Evolutionary conservation across 1,140 invertebrate genomes (phyloP).

Genomic region (Popillia japonica): DNA sequence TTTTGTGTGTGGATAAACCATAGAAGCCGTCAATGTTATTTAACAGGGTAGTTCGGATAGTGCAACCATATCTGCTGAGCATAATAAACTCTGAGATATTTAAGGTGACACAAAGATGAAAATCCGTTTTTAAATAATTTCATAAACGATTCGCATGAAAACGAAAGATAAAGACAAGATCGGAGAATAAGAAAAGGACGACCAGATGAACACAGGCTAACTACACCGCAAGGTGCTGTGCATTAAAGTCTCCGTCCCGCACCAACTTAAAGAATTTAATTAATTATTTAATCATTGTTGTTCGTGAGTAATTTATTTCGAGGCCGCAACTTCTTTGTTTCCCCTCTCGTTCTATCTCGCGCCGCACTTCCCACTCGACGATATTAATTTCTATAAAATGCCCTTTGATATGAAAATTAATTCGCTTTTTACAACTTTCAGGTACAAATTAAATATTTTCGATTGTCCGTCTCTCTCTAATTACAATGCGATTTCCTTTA

Average conservation of each 20-base stretch:
- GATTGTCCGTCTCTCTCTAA: conserved; percentile 8
- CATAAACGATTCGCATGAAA: background rate
- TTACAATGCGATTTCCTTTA: conserved; percentile 16
- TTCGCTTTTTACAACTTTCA: conserved; percentile 28
- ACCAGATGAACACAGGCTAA: background rate
- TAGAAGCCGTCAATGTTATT: too few species aligned
- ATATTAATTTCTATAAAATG: conserved; percentile 34
- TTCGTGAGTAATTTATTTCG: conserved; percentile 23
- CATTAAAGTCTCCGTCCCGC: conserved; percentile 21
- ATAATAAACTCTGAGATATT: too few species aligned
- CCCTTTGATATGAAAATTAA: conserved; percentile 35
- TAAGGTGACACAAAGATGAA: too few species aligned
- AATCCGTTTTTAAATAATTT: background rate
- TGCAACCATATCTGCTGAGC: too few species aligned
- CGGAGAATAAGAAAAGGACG: background rate
- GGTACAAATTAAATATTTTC: conserved; percentile 34
- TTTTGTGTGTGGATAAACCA: too few species aligned
- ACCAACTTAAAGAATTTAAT: conserved; percentile 33
- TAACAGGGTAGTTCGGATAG: too few species aligned
- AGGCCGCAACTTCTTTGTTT: conserved; percentile 26
- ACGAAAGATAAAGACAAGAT: background rate
- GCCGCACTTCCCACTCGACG: background rate
- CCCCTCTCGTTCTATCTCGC: background rate
- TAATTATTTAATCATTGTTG: conserved; percentile 35
- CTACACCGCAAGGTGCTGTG: conserved; percentile 27